Conservation (phyloP, 1,140 invertebrate genomes). For the Trichonephila clavata region DNA sequence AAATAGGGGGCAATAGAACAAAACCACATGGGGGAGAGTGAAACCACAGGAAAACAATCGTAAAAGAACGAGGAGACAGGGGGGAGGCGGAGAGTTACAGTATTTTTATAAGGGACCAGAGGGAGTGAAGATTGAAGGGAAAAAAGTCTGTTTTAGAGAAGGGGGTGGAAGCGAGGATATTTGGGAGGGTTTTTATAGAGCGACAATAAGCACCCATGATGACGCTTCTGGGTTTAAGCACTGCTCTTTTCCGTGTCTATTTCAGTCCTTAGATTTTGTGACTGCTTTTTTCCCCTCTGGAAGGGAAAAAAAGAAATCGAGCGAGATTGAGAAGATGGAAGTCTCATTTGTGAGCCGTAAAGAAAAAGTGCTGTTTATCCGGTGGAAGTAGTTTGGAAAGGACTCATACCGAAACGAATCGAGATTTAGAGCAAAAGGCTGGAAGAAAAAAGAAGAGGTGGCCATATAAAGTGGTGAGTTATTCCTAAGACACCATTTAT, state of each 20-base stretch:
- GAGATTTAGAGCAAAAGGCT: neutral
- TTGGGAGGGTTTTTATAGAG: conserved; percentile 61
- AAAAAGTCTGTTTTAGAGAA: conserved; percentile 55
- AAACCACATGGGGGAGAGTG: conserved; percentile 64
- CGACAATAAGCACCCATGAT: conserved; percentile 63
- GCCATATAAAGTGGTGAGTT: neutral
- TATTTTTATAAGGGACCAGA: conserved; percentile 62
- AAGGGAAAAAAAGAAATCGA: neutral
- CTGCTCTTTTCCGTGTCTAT: conserved; percentile 51
- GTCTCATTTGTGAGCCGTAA: conserved; percentile 41
- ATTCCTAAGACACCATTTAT: neutral
- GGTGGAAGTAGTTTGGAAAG: neutral
- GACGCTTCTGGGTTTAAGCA: conserved; percentile 45
- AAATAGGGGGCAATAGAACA: conserved; percentile 70
- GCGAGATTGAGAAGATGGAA: conserved; percentile 47
- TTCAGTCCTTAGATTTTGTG: conserved; percentile 49
- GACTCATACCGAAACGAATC: neutral
- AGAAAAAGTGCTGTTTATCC: conserved; percentile 12
- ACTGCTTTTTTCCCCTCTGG: neutral
- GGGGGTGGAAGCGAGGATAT: neutral
- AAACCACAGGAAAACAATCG: conserved; percentile 75
- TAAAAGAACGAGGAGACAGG: conserved; percentile 33
- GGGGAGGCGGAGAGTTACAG: neutral
- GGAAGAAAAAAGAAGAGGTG: neutral
- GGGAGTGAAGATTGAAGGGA: conserved; percentile 61